These are phyloP conservation scores for Chaetura pelagica DNA, from an alignment of 2,113 vertebrate species.

Conservation along the genomic window DNA sequence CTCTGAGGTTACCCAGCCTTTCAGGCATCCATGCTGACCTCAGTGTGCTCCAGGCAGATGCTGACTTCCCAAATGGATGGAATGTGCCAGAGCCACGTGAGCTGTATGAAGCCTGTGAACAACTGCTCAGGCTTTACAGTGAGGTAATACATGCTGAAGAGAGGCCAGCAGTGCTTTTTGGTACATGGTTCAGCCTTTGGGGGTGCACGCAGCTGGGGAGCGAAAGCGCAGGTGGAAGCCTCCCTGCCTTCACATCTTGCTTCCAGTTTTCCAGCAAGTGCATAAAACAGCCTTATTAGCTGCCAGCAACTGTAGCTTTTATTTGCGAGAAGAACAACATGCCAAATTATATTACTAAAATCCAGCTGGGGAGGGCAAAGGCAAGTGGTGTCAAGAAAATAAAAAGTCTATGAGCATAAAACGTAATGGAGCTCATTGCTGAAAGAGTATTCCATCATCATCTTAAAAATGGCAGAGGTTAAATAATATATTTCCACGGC, in stretches of 20 bases:
- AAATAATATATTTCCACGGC: neutral
- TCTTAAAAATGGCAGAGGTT: neutral
- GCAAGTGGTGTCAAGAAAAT: neutral
- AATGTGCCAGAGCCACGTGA: rapidly evolving
- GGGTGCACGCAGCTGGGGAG: neutral
- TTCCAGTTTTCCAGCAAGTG: neutral
- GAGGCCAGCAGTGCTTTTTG: neutral
- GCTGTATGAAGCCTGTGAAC: neutral
- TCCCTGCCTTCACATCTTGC: neutral
- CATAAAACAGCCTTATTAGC: neutral
- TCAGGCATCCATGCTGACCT: rapidly evolving
- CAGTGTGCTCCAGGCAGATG: rapidly evolving
- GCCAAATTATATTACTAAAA: neutral
- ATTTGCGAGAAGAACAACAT: neutral
- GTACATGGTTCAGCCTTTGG: too few species aligned
- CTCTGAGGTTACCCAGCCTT: neutral
- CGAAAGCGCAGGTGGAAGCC: neutral
- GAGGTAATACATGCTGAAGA: neutral
- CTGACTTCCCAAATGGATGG: neutral
- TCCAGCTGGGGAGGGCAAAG: neutral
- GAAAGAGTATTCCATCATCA: neutral
- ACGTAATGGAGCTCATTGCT: neutral
- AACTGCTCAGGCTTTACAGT: too few species aligned
- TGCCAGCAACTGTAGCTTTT: neutral
- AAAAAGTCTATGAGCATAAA: neutral